These are phyloP conservation scores for Silurus aristotelis DNA, from an alignment of 2,797 vertebrate genomes.

Conservation along the genomic window DNA sequence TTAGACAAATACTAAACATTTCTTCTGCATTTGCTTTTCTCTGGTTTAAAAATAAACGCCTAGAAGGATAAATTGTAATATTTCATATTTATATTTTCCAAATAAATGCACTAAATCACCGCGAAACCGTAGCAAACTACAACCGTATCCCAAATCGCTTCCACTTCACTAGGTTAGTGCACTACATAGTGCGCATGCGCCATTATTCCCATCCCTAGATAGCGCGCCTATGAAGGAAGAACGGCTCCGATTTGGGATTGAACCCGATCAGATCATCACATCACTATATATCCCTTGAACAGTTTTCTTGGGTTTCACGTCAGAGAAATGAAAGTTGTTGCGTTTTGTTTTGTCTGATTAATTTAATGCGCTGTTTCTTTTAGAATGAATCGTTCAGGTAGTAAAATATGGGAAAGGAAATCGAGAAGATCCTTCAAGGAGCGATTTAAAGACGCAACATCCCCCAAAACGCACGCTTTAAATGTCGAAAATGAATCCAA, in stretches of 20 bases:
- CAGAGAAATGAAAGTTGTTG: not conserved
- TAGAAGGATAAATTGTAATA: not conserved
- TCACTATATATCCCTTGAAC: not conserved
- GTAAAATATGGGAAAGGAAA: not conserved
- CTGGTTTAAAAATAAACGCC: not conserved
- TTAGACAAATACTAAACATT: not conserved
- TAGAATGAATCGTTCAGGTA: not conserved
- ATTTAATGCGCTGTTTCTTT: not conserved
- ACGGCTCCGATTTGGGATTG: not conserved
- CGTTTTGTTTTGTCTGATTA: not conserved
- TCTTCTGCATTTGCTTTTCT: not conserved
- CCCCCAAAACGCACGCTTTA: not conserved
- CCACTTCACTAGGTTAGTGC: not conserved
- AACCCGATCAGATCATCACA: slow-evolving; percentile 16
- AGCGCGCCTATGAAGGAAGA: not conserved
- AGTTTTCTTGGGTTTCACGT: not conserved
- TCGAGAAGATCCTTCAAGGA: not conserved
- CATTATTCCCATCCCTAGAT: not conserved
- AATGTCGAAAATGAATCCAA: not conserved
- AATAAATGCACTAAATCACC: not conserved
- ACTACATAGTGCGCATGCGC: not conserved
- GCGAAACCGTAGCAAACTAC: not conserved
- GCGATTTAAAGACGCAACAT: not conserved
- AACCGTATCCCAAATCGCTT: not conserved
- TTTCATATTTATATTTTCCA: not conserved